Conservation (phyloP, 2,113 vertebrate genomes). For the Aythya baeri region DNA sequence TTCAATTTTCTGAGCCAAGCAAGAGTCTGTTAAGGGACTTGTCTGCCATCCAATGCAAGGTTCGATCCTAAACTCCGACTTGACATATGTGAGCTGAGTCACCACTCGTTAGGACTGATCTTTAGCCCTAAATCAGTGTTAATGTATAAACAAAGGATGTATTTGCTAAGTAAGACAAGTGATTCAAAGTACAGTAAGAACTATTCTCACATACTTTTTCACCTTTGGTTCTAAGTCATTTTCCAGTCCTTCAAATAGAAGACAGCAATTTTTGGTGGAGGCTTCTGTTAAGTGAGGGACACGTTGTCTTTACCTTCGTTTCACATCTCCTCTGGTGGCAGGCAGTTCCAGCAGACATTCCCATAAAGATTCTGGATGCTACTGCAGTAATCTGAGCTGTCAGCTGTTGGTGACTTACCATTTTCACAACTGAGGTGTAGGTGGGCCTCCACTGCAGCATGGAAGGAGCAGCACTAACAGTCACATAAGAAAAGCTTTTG, state of each 20-base stretch:
- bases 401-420: not conserved
- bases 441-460: not conserved
- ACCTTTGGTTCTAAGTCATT: not conserved
- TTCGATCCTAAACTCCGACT: not conserved
- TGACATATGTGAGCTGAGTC: not conserved
- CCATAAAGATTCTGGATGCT: not conserved
- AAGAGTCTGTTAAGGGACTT: not conserved
- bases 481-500: not conserved
- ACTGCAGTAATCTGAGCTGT: not conserved
- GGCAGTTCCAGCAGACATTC: not conserved
- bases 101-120: not conserved
- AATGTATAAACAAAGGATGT: conserved; percentile 18
- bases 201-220: not conserved
- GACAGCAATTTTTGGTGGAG: not conserved
- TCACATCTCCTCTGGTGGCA: not conserved
- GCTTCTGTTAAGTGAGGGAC: not conserved
- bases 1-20: not conserved
- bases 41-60: not conserved
- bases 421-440: not conserved
- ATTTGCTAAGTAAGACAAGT: conserved; percentile 19
- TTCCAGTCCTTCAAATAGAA: not conserved
- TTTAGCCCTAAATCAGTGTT: not conserved
- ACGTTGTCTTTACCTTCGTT: not conserved
- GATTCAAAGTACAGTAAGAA: not conserved
- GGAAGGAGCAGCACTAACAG: not conserved